These are phyloP conservation scores for Psephotus haematonotus DNA, from an alignment of 2,113 vertebrate genomes.

Conservation along the genomic window DNA sequence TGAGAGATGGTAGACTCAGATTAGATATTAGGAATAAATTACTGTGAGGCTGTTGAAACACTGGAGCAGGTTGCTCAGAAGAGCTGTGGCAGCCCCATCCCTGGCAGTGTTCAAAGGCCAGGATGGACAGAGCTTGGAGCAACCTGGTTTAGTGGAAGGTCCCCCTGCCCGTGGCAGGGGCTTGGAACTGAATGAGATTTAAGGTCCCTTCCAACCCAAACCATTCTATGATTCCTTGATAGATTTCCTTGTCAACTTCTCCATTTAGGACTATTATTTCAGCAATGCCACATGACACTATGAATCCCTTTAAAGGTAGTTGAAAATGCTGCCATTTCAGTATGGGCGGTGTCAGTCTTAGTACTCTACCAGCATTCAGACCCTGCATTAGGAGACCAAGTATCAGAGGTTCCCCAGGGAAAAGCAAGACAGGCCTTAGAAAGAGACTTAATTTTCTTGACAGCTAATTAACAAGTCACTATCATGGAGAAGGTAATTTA, in stretches of 20 bases:
- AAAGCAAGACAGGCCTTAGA: neutral
- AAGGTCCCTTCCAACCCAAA: neutral
- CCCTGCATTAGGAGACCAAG: neutral
- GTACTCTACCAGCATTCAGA: neutral
- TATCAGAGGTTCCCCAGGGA: neutral
- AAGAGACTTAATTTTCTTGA: neutral
- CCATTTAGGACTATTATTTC: neutral
- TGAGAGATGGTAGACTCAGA: neutral
- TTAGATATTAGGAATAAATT: neutral
- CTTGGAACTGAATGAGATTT: neutral
- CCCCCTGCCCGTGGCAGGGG: neutral
- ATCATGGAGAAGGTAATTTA: neutral
- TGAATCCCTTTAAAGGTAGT: neutral
- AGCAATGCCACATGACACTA: neutral
- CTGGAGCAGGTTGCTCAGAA: neutral
- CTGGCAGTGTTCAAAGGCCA: neutral
- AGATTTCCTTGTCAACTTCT: neutral
- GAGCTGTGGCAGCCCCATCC: neutral
- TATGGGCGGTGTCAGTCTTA: neutral
- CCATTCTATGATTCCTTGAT: neutral
- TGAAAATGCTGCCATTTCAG: fast-evolving
- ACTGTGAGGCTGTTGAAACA: neutral
- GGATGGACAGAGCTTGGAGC: neutral
- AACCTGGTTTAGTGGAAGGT: neutral
- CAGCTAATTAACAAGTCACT: slow-evolving; percentile 15